These are phyloP conservation scores for Hypotaenidia okinawae DNA, from an alignment of 2,797 vertebrate genomes.

Conservation along the genomic window DNA sequence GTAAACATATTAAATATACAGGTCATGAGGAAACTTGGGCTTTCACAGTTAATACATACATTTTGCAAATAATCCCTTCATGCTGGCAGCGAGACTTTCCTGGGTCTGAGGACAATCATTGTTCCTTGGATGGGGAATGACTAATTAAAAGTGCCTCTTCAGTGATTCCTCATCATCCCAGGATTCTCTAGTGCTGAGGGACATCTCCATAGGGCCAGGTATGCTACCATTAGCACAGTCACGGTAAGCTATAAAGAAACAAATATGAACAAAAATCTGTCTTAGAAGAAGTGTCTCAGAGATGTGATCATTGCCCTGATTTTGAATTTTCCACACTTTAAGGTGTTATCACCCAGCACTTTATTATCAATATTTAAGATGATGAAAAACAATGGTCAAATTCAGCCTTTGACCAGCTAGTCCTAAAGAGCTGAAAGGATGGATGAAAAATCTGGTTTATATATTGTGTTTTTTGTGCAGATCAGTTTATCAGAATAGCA, in stretches of 20 bases:
- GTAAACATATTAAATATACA: background rate
- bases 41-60: background rate
- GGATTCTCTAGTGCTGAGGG: background rate
- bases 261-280: background rate
- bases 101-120: background rate
- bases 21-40: background rate
- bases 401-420: background rate
- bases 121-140: background rate
- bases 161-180: background rate
- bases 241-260: background rate
- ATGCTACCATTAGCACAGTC: background rate
- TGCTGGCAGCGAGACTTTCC: background rate
- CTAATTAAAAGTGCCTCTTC: constrained; percentile 9
- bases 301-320: background rate
- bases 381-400: background rate
- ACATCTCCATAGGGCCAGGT: background rate
- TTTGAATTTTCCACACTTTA: background rate
- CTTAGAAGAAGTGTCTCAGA: background rate
- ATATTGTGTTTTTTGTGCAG: background rate
- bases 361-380: background rate
- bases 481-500: background rate
- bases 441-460: fast-evolving
- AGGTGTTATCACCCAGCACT: background rate
- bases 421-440: background rate
- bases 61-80: background rate